Evolutionary conservation across 2,113 vertebrate species (phyloP).

Genomic region (Tachuris rubrigastra): DNA sequence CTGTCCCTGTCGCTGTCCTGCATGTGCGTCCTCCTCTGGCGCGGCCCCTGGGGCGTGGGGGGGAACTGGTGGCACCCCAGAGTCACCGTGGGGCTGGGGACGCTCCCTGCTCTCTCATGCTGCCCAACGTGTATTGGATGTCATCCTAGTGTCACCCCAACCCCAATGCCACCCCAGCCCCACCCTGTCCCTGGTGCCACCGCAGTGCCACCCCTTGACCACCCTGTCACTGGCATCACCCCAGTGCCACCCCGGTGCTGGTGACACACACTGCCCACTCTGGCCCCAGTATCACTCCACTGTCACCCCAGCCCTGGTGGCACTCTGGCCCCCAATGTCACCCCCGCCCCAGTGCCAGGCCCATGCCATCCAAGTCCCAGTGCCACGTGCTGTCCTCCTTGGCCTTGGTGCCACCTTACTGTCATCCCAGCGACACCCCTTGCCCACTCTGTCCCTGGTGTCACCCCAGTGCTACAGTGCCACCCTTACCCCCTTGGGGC

Average conservation of each 20-base stretch:
- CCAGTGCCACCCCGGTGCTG: not conserved
- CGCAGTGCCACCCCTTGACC: no score
- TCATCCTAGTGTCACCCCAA: no score
- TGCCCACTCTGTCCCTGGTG: not conserved
- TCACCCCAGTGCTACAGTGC: not conserved
- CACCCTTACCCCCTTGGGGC: not conserved
- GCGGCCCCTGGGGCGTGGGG: accelerated
- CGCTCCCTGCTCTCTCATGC: not conserved
- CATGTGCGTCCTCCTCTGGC: accelerated
- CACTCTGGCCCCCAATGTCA: not conserved
- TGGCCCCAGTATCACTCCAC: no score
- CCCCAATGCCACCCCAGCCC: not conserved
- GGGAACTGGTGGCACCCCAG: not conserved
- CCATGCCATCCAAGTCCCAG: not conserved
- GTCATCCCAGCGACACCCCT: no score
- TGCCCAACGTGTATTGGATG: not conserved
- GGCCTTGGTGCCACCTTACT: not conserved
- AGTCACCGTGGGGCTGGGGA: not conserved
- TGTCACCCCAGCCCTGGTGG: not conserved
- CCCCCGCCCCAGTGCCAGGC: not conserved
- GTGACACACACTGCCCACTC: not conserved
- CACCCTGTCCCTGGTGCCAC: not conserved
- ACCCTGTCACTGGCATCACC: no score
- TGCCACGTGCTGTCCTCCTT: not conserved
- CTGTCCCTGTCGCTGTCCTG: not conserved